Conservation (phyloP, 2,113 vertebrate genomes). For the Myiopsitta monachus region DNA sequence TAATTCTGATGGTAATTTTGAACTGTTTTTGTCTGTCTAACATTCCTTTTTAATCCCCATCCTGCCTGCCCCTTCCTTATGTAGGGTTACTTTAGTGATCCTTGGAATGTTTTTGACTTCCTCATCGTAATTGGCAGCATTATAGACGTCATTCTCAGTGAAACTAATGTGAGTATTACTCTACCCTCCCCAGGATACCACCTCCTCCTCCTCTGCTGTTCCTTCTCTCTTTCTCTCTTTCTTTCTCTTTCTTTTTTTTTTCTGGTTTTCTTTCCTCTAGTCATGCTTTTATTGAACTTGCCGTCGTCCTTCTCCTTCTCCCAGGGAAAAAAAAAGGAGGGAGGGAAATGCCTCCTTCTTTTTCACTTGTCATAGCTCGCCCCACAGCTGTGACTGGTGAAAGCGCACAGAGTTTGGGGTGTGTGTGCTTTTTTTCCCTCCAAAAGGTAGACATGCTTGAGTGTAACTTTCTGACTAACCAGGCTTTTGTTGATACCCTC, state of each 20-base stretch:
- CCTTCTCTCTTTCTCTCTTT: constrained; percentile 67
- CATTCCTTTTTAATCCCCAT: constrained; percentile 93
- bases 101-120: constrained; percentile 99
- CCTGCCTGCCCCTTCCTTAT: constrained; percentile 91
- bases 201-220: constrained; percentile 66
- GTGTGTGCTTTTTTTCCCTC: constrained; percentile 69
- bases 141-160: constrained; percentile 99
- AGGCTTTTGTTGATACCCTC: constrained; percentile 77
- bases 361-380: constrained; percentile 73
- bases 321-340: constrained; percentile 75
- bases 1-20: constrained; percentile 75
- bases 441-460: constrained; percentile 64
- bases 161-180: constrained; percentile 99
- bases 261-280: constrained; percentile 67
- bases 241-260: constrained; percentile 55
- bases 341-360: constrained; percentile 74
- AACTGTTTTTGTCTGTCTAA: constrained; percentile 92
- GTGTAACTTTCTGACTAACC: constrained; percentile 77
- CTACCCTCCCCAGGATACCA: constrained; percentile 79
- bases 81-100: constrained; percentile 99
- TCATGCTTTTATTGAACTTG: constrained; percentile 79
- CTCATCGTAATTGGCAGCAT: constrained; percentile 99
- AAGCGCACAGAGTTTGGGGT: constrained; percentile 69
- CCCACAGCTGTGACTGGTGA: constrained; percentile 65
- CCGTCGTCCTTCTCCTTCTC: constrained; percentile 76